Evolutionary conservation across 2,797 vertebrate genomes (phyloP).

Genomic region (Hoplostethus mediterraneus): DNA sequence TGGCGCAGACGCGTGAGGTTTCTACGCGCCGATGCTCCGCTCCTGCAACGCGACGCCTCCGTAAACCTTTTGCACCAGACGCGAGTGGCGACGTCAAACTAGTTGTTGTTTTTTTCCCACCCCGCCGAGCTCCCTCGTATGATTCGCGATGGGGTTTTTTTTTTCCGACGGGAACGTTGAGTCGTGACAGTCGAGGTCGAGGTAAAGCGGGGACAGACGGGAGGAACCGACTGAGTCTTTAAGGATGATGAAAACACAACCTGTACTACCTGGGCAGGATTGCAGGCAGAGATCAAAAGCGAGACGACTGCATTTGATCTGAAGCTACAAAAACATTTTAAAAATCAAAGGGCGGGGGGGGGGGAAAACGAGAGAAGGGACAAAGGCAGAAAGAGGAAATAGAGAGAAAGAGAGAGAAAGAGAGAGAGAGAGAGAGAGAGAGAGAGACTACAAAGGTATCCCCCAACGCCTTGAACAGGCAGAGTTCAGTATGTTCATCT

Average conservation of each 20-base stretch:
- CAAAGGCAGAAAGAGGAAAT: constrained; percentile 11
- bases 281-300: constrained; percentile 60
- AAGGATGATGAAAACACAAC: constrained; percentile 31
- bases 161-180: background rate
- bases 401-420: constrained; percentile 20
- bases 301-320: constrained; percentile 45
- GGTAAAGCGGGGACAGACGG: constrained; percentile 25
- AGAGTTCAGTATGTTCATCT: constrained; percentile 53
- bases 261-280: constrained; percentile 23
- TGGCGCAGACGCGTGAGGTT: constrained; percentile 32
- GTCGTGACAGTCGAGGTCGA: constrained; percentile 12
- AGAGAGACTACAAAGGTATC: constrained; percentile 29
- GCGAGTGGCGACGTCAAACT: constrained; percentile 15
- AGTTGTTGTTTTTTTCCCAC: constrained; percentile 7
- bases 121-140: background rate
- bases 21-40: constrained; percentile 33
- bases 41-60: constrained; percentile 28
- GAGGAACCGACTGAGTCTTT: constrained; percentile 11
- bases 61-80: constrained; percentile 11
- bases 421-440: background rate
- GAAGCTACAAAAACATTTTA: constrained; percentile 33
- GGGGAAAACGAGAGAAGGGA: constrained; percentile 2
- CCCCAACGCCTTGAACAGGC: constrained; percentile 24
- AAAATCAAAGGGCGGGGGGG: constrained; percentile 38
- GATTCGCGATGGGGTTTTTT: background rate